phyloP scores from a whole-genome alignment of 2,888 invertebrate species.

The Plagodis pulveraria region DNA sequence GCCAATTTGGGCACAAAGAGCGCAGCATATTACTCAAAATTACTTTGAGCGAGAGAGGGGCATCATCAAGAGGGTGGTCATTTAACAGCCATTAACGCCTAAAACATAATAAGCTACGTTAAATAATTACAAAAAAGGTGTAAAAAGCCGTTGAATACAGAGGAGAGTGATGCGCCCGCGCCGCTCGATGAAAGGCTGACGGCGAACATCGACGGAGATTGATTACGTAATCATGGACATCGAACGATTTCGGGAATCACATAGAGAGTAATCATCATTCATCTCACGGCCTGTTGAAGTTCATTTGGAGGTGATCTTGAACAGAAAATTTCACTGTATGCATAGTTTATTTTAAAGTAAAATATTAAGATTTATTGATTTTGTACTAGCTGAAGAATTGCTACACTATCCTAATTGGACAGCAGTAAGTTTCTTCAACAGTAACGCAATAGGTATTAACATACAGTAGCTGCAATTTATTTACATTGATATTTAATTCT shows the following conservation, averaged over 20 bases:
- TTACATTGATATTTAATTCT: constrained; percentile 50
- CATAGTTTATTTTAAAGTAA: not conserved
- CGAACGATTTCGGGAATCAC: constrained; percentile 76
- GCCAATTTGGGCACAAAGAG: constrained; percentile 56
- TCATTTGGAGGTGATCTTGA: constrained; percentile 56
- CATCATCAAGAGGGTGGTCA: constrained; percentile 71
- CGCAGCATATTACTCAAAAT: constrained; percentile 54
- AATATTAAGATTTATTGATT: no score
- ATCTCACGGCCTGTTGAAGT: constrained; percentile 78
- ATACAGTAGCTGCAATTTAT: constrained; percentile 40
- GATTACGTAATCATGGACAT: constrained; percentile 81
- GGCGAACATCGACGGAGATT: constrained; percentile 76
- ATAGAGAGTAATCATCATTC: constrained; percentile 79
- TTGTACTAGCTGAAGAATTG: no score
- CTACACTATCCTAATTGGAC: no score
- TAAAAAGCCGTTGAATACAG: constrained; percentile 71
- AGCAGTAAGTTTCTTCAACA: no score
- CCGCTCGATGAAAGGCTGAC: constrained; percentile 77
- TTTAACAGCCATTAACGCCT: constrained; percentile 77
- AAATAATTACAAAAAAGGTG: constrained; percentile 80
- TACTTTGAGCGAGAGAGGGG: constrained; percentile 52
- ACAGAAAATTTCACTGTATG: constrained; percentile 48
- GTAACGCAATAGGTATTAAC: not conserved
- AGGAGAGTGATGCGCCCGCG: constrained; percentile 70
- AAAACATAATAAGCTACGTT: constrained; percentile 74